A percentile compares a stretch with the other conserved stretches of the same genome.
These are phyloP conservation scores for Drosophila nigricruria DNA, from an alignment of 2,888 invertebrate species.

Conservation along the genomic window DNA sequence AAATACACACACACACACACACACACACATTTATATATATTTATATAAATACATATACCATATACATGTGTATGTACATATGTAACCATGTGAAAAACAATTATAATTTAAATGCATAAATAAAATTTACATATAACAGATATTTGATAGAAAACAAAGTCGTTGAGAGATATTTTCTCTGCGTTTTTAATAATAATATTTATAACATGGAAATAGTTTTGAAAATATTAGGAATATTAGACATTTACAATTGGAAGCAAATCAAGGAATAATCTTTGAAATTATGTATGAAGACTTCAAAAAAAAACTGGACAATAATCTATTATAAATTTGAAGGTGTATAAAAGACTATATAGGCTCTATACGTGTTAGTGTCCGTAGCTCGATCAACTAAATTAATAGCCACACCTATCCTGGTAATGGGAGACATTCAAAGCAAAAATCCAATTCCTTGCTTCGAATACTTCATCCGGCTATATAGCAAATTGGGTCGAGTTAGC, in stretches of 20 bases:
- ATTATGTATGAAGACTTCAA: background rate
- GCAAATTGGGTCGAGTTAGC: constrained; percentile 38
- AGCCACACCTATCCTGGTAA: constrained; percentile 16
- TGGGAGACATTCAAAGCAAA: background rate
- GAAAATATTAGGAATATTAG: background rate
- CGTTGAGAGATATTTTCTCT: background rate
- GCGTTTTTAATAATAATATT: background rate
- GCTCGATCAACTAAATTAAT: background rate
- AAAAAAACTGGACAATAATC: too few relatives aligned
- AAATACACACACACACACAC: constrained; percentile 29
- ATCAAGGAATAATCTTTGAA: background rate
- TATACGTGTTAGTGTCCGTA: background rate
- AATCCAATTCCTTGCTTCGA: background rate
- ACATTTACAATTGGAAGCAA: background rate
- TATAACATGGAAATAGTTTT: background rate
- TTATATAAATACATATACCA: constrained; percentile 40
- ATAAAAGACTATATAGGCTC: too few relatives aligned
- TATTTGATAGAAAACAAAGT: constrained; percentile 48
- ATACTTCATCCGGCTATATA: constrained; percentile 4
- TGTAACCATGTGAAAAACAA: constrained; percentile 49
- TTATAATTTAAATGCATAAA: constrained; percentile 54
- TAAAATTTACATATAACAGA: constrained; percentile 63
- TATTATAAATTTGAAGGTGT: too few relatives aligned
- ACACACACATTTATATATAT: constrained; percentile 16
- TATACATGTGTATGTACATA: constrained; percentile 53